Evolutionary conservation across 2,113 vertebrate species (phyloP), one percentile per base, ranked within the genome.

Genomic region (Archocentrus centrarchus): DNA sequence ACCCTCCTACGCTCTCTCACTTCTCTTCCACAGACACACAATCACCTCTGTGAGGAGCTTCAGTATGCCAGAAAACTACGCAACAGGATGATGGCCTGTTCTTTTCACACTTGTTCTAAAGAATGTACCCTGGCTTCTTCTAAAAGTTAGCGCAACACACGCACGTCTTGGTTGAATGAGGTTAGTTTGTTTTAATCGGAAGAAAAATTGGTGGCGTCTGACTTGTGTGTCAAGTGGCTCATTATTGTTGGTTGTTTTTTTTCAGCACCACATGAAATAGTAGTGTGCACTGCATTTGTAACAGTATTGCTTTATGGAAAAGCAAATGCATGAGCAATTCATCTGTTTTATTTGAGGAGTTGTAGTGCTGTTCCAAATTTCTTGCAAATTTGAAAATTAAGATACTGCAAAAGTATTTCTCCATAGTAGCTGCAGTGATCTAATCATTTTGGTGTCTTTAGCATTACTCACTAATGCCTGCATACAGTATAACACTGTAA

Each of bases 1-100:
- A 92, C 91, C 86, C 90, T 92, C 93, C 92, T 88, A 87, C 90
- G 89, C 88, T 80, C 86, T 91, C 87, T 94, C 93, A 92, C 92
- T 93, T 90, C 80, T 89, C 83, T 84, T 89, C 91, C 86, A 88
- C 83, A 91, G 83, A 89, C 86, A 87, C 85, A 88, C 84, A 93
- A 85, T 93, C 91, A 90, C 88, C 87, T 92, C 87, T 89, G 89
- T 84, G 89, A 93, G 88, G 81, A 86, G 91, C 88, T 91, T 91
- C 84, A 73, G 88, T 75, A 62, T 91, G 89, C 89, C 88, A 91
- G 88, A 93, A 88, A 88, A 80, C 88, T 81, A 85, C 86, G 80
- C 91, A 90, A 90, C 88, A 66, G 91, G 90, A 90, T 85, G 84
- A 92, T 90, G 84, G 89, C 86, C 86, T 86, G 81, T 92, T 93